Base-by-base conservation (phyloP, 2,888 invertebrate species). In the Ethmia dodecea region DNA sequence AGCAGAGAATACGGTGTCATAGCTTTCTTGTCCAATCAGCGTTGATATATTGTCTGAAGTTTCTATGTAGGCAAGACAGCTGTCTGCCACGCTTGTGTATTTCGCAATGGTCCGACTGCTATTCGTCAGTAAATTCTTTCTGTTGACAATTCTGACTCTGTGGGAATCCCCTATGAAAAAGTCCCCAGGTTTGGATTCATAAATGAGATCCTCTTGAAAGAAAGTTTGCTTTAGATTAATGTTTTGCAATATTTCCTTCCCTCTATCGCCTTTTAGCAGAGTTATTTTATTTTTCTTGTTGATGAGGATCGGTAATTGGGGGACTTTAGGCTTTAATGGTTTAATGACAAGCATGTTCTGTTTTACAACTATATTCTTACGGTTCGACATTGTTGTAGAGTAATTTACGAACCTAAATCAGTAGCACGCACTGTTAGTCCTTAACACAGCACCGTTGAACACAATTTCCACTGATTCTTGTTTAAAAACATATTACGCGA, bases 1-100 rank as follows among this genome's bases (percentile, higher is more conserved):
- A 0, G 74, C 69, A 4, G 64, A 54, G 1, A 83, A 64, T 0
- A 81, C 37, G 0, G 52, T 54, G 13, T 78, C 70, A 31, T 78
- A 84, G 22, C 72, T 74, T 0, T 58, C 59, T 26, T 79, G 77
- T 0, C 84, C 84, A 0, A 84, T 74, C 0, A 76, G 9, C n/a
- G 54, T 55, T 0, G 61, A 55, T 0, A 83, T 39, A 13, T 49
- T 52, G 2, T 75, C 74, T 0, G 84, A 84, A 1, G 65, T 69
- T 40, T 65, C 62, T n/a, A n/a, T n/a, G 28, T 70, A 65, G 3
- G 30, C 13, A 8, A 27, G 18, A 10, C 11, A 6, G 11, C 6
- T 26, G 6, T 12, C 26, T 11, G 6, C 5, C 10, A n/a, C n/a
- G 11, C 25, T 11, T 9, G 4, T 27, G 26, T 57, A 76, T 9